Evolutionary conservation across 2,797 vertebrate genomes (phyloP).

Genomic region (Anguilla anguilla): DNA sequence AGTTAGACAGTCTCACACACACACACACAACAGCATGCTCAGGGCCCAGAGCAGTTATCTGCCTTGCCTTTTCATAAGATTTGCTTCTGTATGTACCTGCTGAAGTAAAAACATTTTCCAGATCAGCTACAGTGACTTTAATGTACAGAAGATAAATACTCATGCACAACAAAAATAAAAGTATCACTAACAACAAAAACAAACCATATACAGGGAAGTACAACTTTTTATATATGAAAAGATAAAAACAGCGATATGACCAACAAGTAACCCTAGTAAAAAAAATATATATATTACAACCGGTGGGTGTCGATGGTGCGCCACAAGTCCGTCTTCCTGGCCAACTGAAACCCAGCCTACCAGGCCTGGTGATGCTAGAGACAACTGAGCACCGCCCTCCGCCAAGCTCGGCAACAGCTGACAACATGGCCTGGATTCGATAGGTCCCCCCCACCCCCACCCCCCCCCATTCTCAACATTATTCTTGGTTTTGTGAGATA

Average conservation of each 20-base stretch:
- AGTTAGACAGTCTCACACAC: too few species aligned
- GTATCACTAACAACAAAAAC: not conserved
- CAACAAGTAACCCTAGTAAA: not conserved
- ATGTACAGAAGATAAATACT: not conserved
- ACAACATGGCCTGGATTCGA: not conserved
- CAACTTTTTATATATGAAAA: not conserved
- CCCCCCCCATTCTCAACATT: not conserved
- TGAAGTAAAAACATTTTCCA: not conserved
- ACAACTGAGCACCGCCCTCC: not conserved
- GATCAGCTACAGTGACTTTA: not conserved
- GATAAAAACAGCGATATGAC: not conserved
- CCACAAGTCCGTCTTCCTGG: not conserved
- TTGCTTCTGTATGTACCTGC: not conserved
- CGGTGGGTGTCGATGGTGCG: not conserved
- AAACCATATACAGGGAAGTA: not conserved
- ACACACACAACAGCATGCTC: too few species aligned
- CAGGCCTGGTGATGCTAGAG: not conserved
- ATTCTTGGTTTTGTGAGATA: not conserved
- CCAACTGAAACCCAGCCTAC: not conserved
- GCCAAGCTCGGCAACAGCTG: not conserved
- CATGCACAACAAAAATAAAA: not conserved
- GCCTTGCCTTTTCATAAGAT: too few species aligned
- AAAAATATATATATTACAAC: not conserved
- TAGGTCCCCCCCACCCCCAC: too few species aligned
- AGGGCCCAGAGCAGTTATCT: too few species aligned